Evolutionary conservation across 1,140 invertebrate species (phyloP).

Genomic region (Epicauta chinensis): DNA sequence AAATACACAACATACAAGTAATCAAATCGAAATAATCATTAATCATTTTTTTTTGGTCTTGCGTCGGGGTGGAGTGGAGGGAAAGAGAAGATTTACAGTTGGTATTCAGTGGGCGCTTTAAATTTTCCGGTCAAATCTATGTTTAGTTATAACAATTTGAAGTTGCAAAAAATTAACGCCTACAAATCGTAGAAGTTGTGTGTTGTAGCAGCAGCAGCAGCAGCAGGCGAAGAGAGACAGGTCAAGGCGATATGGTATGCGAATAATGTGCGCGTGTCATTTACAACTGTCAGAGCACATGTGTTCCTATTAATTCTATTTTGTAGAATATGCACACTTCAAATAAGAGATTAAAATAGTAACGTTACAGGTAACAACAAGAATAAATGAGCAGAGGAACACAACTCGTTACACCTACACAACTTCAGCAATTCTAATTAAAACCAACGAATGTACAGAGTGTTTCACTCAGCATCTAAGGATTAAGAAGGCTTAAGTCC

Average conservation of each 20-base stretch:
- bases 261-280: slow-evolving; percentile 8
- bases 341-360: too few relatives aligned
- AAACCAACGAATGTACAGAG: background rate
- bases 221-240: background rate
- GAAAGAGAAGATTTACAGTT: too few relatives aligned
- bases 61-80: too few relatives aligned
- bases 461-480: too few relatives aligned
- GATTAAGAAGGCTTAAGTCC: too few relatives aligned
- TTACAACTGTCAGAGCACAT: slow-evolving; percentile 18
- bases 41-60: too few relatives aligned
- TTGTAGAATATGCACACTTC: slow-evolving; percentile 1
- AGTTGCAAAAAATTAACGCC: background rate
- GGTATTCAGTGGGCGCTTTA: too few relatives aligned
- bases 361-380: too few relatives aligned
- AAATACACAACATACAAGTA: background rate
- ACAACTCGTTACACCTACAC: slow-evolving; percentile 2
- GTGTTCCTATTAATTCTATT: slow-evolving; percentile 17
- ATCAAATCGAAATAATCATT: too few relatives aligned
- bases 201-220: too few relatives aligned
- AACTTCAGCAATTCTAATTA: background rate
- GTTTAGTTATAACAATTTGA: too few relatives aligned
- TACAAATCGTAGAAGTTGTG: slow-evolving; percentile 1
- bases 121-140: too few relatives aligned
- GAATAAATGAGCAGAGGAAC: background rate
- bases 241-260: slow-evolving; percentile 3